Base-by-base conservation (phyloP, 2,113 vertebrate genomes). In the Parotia lawesii region DNA sequence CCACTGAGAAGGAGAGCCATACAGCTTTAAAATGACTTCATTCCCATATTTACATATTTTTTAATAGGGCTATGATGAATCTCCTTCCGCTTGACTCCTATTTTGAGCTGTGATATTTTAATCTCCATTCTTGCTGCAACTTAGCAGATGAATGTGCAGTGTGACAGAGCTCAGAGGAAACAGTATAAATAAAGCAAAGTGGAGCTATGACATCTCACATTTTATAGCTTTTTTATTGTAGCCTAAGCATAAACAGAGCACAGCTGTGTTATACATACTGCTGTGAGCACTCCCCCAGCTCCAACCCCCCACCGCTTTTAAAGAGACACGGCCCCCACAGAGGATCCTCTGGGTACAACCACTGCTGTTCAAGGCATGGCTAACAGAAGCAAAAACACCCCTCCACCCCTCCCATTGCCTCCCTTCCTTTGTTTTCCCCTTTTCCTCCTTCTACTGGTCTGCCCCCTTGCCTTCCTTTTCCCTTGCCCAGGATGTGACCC, bases 141-240 rank as follows among this genome's bases (percentile, higher is more conserved):
- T 97, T 97, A 95, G 97, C 97, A 97, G 98, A 98, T 98, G 97
- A 98, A 98, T 98, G 98, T 97, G 95, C 97, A 87, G 97, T 98
- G 98, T 97, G 98, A 97, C 97, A 97, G 97, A 97, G 97, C 97
- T 98, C 98, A 97, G 97, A 98, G 97, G 98, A 98, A 98, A 97
- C 95, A 97, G 97, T 98, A 98, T 98, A 98, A 98, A 98, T 98
- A 98, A 97, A 98, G 97, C 97, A 97, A 98, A 98, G 98, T 98
- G 98, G 98, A 97, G 98, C 97, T 97, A 97, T 97, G 98, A 98
- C 98, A 98, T 98, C 97, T 98, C 98, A 97, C 97, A 98, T 98
- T 98, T 98, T 98, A 98, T 98, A 97, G 98, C 98, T 97, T 98
- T 98, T 98, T 98, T 98, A 98, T 98, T 97, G 97, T 98, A 97